Base-by-base conservation (phyloP, 1,140 invertebrate genomes). In the Drosophila albomicans region DNA sequence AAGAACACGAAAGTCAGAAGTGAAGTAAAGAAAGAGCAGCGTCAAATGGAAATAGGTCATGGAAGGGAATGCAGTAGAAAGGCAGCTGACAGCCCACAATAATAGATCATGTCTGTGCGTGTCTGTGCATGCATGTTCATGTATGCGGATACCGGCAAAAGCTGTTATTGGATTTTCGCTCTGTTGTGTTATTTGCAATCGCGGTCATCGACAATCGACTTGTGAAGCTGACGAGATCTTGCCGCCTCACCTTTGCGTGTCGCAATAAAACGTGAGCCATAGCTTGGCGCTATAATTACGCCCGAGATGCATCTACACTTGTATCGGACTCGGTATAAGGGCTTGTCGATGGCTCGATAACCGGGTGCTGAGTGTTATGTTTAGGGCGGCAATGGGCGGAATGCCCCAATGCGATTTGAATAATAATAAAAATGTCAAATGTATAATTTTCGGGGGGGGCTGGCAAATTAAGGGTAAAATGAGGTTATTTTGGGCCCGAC, bases 181-280 rank as follows among this genome's bases (percentile, higher is more conserved):
- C 1, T 38, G 35, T 38, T 38, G 35, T 38, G 35, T 38, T 10
- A 38, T 38, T 38, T 38, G 35, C 35, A 38, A 38, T 38, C 35
- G 35, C 35, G 35, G 6, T 10, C 7, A 13, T 46, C 20, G 61
- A 10, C 51, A 30, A 48, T 28, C 10, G 58, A n/a, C 13, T 61
- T 69, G 32, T 16, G n/a, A 15, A n/a, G 11, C 15, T 25, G 15
- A 1, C 4, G 7, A 66, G 70, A 73, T 68, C 38, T 68, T 41
- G 49, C 38, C 56, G 41, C 32, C 32, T 8, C 32, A 69, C 16
- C 54, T 51, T 74, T 56, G 71, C 71, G 65, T 74, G 71, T 48
- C 38, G 10, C 13, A 52, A 32, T 32, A 1, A 56, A 74, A 69
- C 52, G 16, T 43, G 51, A 59, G 16, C 11, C 25, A 4, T 25